Conservation (phyloP, 2,888 invertebrate species). For the Erannis defoliaria region DNA sequence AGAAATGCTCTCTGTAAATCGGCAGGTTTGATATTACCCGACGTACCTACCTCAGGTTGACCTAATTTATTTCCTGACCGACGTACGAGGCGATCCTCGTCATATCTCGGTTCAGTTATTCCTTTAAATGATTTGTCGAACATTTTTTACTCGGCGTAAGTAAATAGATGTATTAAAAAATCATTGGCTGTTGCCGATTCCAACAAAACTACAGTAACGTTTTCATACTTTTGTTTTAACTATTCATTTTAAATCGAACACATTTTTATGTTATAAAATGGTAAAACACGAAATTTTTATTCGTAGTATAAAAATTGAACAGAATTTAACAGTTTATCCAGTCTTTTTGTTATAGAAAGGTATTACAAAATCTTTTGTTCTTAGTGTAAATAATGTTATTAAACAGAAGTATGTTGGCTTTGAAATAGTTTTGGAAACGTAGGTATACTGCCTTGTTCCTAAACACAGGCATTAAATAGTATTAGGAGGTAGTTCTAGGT, state of each 20-base stretch:
- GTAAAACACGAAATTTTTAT: too few species aligned
- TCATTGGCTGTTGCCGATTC: background rate
- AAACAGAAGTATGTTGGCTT: too few species aligned
- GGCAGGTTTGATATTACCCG: background rate
- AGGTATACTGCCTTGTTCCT: background rate
- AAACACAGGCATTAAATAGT: background rate
- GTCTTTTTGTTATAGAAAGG: too few species aligned
- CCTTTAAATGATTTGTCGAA: slow-evolving; percentile 8
- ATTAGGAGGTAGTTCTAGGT: slow-evolving; percentile 1
- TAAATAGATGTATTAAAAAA: background rate
- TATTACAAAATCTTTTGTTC: too few species aligned
- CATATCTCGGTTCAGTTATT: slow-evolving; percentile 17
- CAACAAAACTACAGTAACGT: background rate
- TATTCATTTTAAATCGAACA: too few species aligned
- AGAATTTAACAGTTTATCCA: too few species aligned
- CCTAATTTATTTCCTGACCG: slow-evolving; percentile 5
- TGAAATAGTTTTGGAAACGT: too few species aligned
- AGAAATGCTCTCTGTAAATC: background rate
- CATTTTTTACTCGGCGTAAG: background rate
- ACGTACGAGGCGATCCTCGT: background rate
- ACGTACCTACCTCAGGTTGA: background rate
- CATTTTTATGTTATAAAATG: too few species aligned
- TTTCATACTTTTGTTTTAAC: background rate
- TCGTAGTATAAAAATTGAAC: too few species aligned
- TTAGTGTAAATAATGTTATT: too few species aligned